Percentiles rank a stretch among this genome's conserved stretches.
phyloP scores from a whole-genome alignment of 2,113 vertebrate species.

The Pterocles burchelli region DNA sequence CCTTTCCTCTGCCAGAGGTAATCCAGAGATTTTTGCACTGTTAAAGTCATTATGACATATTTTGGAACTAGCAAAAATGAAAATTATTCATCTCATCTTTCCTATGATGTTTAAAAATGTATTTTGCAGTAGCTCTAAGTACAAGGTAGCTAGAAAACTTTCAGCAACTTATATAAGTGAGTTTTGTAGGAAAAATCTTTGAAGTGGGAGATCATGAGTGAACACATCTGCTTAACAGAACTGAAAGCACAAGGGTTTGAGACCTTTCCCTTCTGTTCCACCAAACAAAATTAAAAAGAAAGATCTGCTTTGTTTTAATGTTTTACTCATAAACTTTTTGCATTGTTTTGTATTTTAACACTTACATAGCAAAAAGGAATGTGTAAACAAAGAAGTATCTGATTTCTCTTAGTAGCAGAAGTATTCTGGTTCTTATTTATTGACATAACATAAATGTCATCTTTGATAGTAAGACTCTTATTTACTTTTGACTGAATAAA shows the following conservation, averaged over 20 bases:
- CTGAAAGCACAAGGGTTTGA: constrained; percentile 3
- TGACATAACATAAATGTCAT: not conserved
- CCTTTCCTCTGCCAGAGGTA: constrained; percentile 23
- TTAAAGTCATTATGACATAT: constrained; percentile 53
- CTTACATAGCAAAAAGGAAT: not conserved
- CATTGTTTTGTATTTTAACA: not conserved
- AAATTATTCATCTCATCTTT: constrained; percentile 55
- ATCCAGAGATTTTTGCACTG: constrained; percentile 58
- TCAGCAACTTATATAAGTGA: constrained; percentile 26
- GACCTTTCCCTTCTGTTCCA: not conserved
- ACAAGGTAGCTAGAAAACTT: constrained; percentile 31
- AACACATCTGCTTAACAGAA: constrained; percentile 53
- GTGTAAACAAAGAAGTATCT: not conserved
- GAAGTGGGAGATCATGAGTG: constrained; percentile 27
- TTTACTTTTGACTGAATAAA: not conserved
- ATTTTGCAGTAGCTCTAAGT: constrained; percentile 58
- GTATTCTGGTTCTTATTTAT: not conserved
- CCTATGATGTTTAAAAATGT: constrained; percentile 51
- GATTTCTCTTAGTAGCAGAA: not conserved
- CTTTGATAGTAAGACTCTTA: not conserved
- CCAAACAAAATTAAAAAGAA: not conserved
- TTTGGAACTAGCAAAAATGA: constrained; percentile 37
- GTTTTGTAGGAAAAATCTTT: constrained; percentile 43
- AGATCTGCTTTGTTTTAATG: not conserved
- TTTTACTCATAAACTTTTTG: not conserved